phyloP scores from a whole-genome alignment of 2,888 invertebrate genomes.

The Drosophila longiperda region DNA sequence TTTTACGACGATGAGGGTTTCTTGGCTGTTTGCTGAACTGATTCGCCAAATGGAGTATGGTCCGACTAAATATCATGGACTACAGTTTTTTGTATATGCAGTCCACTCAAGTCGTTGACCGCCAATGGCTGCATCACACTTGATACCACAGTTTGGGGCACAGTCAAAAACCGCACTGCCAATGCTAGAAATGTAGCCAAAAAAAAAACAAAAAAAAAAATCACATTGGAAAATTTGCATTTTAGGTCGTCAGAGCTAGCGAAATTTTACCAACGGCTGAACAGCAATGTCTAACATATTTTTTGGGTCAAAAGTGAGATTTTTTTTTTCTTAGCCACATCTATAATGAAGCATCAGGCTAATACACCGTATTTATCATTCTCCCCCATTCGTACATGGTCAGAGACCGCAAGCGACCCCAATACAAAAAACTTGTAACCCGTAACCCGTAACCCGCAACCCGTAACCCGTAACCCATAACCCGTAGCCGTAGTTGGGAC shows the following conservation, averaged over 20 bases:
- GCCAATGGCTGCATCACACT: slow-evolving; percentile 1
- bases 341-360: slow-evolving; percentile 22
- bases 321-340: slow-evolving; percentile 34
- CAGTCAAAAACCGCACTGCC: slow-evolving; percentile 27
- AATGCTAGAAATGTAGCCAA: slow-evolving; percentile 8
- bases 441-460: neutral
- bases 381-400: slow-evolving; percentile 13
- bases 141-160: neutral
- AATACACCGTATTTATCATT: slow-evolving; percentile 43
- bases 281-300: slow-evolving; percentile 20
- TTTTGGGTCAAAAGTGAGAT: slow-evolving; percentile 76
- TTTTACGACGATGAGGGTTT: neutral
- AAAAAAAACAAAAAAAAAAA: neutral
- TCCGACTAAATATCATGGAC: neutral
- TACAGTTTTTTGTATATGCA: slow-evolving; percentile 13
- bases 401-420: slow-evolving; percentile 19
- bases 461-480: neutral
- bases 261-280: slow-evolving; percentile 45
- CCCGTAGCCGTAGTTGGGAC: neutral
- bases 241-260: slow-evolving; percentile 58
- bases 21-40: slow-evolving; percentile 7
- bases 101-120: slow-evolving; percentile 31
- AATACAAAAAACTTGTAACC: slow-evolving; percentile 4
- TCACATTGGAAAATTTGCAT: slow-evolving; percentile 64
- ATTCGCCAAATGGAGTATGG: slow-evolving; percentile 28